Evolutionary conservation across 2,113 vertebrate genomes (phyloP).

Genomic region (Gopherus flavomarginatus): DNA sequence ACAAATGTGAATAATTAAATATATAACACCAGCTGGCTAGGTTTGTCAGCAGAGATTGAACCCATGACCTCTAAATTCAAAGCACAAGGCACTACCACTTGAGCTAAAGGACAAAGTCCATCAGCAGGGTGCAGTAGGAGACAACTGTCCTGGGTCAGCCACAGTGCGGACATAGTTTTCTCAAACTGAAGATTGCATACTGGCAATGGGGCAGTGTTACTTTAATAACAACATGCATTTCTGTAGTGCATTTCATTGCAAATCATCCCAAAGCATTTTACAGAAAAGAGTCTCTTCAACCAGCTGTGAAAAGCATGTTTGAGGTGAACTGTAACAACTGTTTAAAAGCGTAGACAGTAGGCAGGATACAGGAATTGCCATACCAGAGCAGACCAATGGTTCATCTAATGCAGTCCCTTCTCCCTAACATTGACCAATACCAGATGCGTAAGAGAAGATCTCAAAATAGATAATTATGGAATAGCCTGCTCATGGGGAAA

Average conservation of each 20-base stretch:
- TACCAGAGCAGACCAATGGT: background rate
- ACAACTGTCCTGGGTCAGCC: background rate
- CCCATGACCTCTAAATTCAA: background rate
- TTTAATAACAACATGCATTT: background rate
- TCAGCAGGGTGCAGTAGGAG: background rate
- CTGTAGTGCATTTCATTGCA: background rate
- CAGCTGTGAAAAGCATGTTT: background rate
- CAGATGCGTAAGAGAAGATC: background rate
- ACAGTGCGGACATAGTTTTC: background rate
- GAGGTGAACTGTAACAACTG: background rate
- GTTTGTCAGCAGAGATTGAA: background rate
- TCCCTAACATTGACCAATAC: background rate
- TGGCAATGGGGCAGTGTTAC: background rate
- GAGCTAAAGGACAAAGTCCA: background rate
- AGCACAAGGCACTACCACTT: background rate
- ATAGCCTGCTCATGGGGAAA: background rate
- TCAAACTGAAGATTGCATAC: background rate
- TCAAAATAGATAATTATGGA: background rate
- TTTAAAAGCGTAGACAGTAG: background rate
- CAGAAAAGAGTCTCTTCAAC: background rate
- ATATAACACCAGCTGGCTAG: accelerated
- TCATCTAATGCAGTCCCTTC: background rate
- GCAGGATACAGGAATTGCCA: background rate
- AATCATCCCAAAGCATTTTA: background rate
- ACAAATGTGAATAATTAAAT: background rate